Conservation (phyloP, 2,888 invertebrate species). For the Danaus chrysippus region DNA sequence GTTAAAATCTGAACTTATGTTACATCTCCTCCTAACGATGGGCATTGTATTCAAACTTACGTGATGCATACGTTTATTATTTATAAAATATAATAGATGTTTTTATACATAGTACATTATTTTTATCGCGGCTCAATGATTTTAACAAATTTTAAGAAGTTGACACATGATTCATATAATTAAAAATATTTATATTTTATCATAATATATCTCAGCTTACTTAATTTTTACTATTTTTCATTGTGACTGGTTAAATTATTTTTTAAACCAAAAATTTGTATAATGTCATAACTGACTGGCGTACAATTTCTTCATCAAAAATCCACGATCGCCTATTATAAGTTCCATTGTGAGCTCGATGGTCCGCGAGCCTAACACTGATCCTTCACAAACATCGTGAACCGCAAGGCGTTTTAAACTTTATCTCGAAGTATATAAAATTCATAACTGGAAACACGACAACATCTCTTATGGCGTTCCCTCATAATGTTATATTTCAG, state of each 20-base stretch:
- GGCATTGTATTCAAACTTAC: constrained; percentile 67
- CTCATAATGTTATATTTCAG: constrained; percentile 46
- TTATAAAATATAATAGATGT: constrained; percentile 10
- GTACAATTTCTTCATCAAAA: constrained; percentile 29
- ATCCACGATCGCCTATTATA: constrained; percentile 63
- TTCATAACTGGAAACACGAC: constrained; percentile 35
- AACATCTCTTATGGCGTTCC: constrained; percentile 70
- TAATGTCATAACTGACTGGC: constrained; percentile 24
- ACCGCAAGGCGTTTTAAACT: constrained; percentile 50
- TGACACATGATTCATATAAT: too few species aligned
- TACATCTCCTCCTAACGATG: constrained; percentile 56
- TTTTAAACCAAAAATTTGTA: constrained; percentile 10
- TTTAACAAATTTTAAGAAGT: too few species aligned
- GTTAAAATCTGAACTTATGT: constrained; percentile 6
- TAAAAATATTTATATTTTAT: too few species aligned
- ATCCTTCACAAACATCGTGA: constrained; percentile 61
- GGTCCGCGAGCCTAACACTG: constrained; percentile 66
- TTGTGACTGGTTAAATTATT: too few species aligned
- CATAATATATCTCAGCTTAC: too few species aligned
- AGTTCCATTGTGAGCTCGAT: constrained; percentile 70
- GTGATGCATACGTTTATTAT: constrained; percentile 23
- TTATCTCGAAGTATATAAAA: constrained; percentile 40
- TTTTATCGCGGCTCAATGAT: too few species aligned
- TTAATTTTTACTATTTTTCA: neutral
- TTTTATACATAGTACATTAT: neutral